Evolutionary conservation across 2,113 vertebrate species (phyloP), one percentile per base, ranked within the genome.

Genomic region (Istiophorus platypterus): DNA sequence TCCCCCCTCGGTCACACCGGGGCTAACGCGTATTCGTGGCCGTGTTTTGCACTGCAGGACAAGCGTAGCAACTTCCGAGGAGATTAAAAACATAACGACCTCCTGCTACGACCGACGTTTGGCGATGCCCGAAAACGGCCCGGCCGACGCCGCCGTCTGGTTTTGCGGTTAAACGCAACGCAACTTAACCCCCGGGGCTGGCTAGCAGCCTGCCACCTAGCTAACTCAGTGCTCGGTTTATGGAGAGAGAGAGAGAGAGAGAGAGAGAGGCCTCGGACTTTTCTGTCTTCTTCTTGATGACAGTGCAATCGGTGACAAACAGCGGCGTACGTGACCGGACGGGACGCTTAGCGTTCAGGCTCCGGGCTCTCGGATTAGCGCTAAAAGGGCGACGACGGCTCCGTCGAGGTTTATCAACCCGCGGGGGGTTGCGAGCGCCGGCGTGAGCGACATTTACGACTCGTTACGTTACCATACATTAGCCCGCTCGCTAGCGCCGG

Each of bases 251-350:
- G 37, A 70, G 54, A 37, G 49, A 91, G 94, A 76, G 37, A 70
- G 54, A 76, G 37, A 70, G 54, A 37, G 49, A 91, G 94, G 93
- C 94, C 93, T 92, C 77, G 85, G 70, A 90, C 89, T 92, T 86
- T 86, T 77, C 59, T 77, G 72, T 77, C 77, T 84, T 76, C 78
- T 85, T 83, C 88, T 92, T 87, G 88, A 92, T 94, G 94, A 95
- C 94, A 95, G 88, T 92, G 91, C 94, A 92, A 86, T 93, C 75
- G 74, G 72, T 82, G 84, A 88, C 85, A 89, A 34, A 85, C 73
- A 91, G 26, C 45, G 7, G n/a, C 41, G 24, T 29, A 11, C 31
- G 45, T 54, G 68, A 80, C 61, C 67, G 52, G 26, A 58, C 85
- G 61, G 62, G 72, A 69, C 68, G 68, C 42, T 63, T 47, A 63